Conservation (phyloP, 2,797 vertebrate species). For the Leptodactylus fallax region DNA sequence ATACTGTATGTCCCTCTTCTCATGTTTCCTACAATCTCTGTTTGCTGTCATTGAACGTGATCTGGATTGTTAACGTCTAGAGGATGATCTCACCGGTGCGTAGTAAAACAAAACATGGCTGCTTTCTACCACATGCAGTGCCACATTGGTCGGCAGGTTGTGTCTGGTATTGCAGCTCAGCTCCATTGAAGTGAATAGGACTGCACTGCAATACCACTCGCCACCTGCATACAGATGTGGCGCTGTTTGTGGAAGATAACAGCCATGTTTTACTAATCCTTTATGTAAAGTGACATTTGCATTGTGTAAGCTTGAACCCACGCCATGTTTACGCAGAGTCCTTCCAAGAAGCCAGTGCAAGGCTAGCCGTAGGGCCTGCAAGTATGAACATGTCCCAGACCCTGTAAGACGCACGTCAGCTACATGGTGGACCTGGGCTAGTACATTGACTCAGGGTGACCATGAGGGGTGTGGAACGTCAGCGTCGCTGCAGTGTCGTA, state of each 20-base stretch:
- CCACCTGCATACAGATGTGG: too few relatives aligned
- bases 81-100: too few relatives aligned
- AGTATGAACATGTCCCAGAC: background rate
- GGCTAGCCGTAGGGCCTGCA: slow-evolving; percentile 17
- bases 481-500: background rate
- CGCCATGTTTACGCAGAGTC: background rate
- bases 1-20: too few relatives aligned
- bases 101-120: too few relatives aligned
- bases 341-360: background rate
- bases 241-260: too few relatives aligned
- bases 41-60: background rate
- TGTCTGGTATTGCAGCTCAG: too few relatives aligned
- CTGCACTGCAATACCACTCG: too few relatives aligned
- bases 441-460: background rate
- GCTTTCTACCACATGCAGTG: too few relatives aligned
- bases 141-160: too few relatives aligned
- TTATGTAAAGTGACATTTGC: background rate
- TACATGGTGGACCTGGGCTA: background rate
- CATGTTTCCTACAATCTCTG: background rate
- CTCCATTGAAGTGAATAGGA: too few relatives aligned
- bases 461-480: background rate
- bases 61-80: background rate
- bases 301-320: background rate
- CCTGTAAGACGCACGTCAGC: background rate
- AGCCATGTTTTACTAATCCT: too few relatives aligned